Percentiles rank a stretch among this genome's conserved stretches.
phyloP scores from a whole-genome alignment of 2,888 invertebrate species.

The Lasius platythorax region DNA sequence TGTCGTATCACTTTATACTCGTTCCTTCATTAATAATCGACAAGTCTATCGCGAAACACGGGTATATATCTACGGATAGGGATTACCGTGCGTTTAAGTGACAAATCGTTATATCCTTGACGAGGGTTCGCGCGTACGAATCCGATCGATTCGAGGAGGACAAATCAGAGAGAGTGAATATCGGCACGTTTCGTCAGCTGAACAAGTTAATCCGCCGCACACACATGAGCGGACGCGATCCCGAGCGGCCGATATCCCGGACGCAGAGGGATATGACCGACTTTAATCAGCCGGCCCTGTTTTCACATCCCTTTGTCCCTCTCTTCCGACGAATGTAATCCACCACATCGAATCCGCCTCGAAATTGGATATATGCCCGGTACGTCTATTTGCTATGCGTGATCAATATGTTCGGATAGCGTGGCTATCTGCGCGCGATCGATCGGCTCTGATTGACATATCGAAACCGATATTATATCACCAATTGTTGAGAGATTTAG shows the following conservation, averaged over 20 bases:
- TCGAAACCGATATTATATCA: slow-evolving; percentile 1
- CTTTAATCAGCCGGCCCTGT: slow-evolving; percentile 41
- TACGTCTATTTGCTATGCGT: slow-evolving; percentile 50
- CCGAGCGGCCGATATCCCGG: slow-evolving; percentile 10
- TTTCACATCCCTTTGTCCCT: slow-evolving; percentile 28
- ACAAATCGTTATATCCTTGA: neutral
- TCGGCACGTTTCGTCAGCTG: slow-evolving; percentile 26
- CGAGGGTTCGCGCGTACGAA: neutral
- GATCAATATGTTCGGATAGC: slow-evolving; percentile 44
- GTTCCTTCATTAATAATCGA: neutral
- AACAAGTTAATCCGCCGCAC: slow-evolving; percentile 16
- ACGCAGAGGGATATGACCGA: slow-evolving; percentile 16
- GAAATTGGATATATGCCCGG: slow-evolving; percentile 50
- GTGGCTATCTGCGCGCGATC: slow-evolving; percentile 28
- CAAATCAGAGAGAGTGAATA: slow-evolving; percentile 29
- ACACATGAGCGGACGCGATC: neutral
- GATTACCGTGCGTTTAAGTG: neutral
- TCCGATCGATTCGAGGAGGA: slow-evolving; percentile 9
- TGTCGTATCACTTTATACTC: neutral
- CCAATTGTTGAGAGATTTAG: neutral
- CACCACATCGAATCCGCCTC: neutral
- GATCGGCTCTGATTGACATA: slow-evolving; percentile 38
- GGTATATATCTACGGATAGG: neutral
- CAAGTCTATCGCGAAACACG: neutral
- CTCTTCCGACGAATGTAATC: slow-evolving; percentile 41